phyloP scores from a whole-genome alignment of 2,113 vertebrate genomes.

The Hoplias malabaricus region DNA sequence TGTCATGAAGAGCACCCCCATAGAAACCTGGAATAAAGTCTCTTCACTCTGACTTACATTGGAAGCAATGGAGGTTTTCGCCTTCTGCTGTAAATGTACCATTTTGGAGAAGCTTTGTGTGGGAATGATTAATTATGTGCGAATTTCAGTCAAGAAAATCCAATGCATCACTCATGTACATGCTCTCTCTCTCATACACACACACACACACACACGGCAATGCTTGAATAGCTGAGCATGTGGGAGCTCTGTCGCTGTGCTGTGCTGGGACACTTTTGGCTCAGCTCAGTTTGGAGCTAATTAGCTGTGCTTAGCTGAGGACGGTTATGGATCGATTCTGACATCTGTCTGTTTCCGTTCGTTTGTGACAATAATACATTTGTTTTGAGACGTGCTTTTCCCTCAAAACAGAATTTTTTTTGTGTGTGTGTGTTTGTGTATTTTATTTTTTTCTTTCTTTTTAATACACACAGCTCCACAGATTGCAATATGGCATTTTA shows the following conservation, averaged over 20 bases:
- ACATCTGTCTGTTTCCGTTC: conserved; percentile 71
- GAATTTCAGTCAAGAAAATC: not conserved
- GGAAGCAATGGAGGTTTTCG: no score
- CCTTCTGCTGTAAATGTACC: no score
- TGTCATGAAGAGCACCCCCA: no score
- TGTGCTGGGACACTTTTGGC: conserved; percentile 47
- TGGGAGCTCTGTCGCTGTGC: conserved; percentile 38
- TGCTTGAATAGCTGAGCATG: conserved; percentile 28
- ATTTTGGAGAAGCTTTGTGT: no score
- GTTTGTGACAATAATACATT: conserved; percentile 56
- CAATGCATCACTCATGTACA: not conserved
- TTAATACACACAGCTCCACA: no score
- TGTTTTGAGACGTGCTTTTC: conserved; percentile 64
- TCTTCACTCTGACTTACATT: no score
- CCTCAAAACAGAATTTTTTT: conserved; percentile 37
- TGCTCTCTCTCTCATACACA: not conserved
- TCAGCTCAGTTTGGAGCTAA: conserved; percentile 64
- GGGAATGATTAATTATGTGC: not conserved
- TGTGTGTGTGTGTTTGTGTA: not conserved
- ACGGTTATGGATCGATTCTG: conserved; percentile 67
- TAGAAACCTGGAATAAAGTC: no score
- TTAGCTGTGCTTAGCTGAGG: conserved; percentile 64
- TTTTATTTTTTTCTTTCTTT: no score
- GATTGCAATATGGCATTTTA: no score
- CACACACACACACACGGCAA: conserved; percentile 11